phyloP scores from a whole-genome alignment of 2,113 vertebrate species.

The Nycticorax nycticorax region DNA sequence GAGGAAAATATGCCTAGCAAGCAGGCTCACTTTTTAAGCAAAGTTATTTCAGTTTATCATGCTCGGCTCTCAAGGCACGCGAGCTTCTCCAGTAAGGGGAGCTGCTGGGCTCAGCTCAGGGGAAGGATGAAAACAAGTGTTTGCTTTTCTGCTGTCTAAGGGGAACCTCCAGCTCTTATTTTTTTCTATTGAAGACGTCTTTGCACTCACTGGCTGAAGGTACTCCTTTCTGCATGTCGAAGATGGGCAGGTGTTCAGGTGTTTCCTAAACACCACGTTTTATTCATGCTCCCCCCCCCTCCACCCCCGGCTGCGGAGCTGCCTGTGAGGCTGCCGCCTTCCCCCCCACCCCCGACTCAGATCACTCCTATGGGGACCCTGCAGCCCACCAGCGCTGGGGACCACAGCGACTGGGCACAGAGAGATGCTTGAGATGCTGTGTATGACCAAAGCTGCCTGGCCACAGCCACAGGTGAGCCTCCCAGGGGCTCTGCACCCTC shows the following conservation, averaged over 20 bases:
- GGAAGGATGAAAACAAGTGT: background rate
- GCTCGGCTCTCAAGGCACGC: background rate
- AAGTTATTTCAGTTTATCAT: background rate
- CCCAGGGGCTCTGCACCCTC: background rate
- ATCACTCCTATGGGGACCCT: background rate
- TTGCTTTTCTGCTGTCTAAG: background rate
- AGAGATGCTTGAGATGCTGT: background rate
- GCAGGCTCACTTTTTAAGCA: background rate
- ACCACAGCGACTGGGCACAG: accelerated
- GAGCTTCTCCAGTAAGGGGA: conserved; percentile 19
- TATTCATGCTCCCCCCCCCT: background rate
- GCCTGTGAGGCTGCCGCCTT: background rate
- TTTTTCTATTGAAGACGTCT: background rate
- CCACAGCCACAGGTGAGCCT: background rate
- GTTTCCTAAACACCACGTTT: background rate
- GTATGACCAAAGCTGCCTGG: background rate
- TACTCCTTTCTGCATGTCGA: background rate
- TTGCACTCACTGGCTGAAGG: background rate
- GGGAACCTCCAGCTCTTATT: background rate
- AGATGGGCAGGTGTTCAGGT: background rate
- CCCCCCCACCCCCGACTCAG: background rate
- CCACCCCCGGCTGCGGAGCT: accelerated
- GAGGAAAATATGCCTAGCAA: conserved; percentile 4
- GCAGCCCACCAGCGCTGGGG: background rate
- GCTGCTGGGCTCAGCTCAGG: background rate